phyloP scores from a whole-genome alignment of 1,140 invertebrate genomes.

The Sogatella furcifera region DNA sequence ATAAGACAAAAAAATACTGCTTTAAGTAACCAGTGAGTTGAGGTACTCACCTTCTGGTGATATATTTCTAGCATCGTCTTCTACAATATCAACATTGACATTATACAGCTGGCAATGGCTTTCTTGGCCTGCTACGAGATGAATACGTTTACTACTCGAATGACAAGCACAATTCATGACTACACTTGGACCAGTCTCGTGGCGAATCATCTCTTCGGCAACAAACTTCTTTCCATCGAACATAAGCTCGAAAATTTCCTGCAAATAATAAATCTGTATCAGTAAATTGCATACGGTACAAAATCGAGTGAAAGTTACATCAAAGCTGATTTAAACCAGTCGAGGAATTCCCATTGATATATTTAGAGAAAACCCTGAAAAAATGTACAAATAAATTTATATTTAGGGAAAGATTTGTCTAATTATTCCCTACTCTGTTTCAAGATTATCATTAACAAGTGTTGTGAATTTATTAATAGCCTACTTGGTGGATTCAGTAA shows the following conservation, averaged over 20 bases:
- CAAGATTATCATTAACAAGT: too few species aligned
- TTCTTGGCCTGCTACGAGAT: constrained; percentile 82
- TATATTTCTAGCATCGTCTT: constrained; percentile 11
- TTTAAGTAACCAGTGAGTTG: background rate
- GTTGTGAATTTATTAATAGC: too few species aligned
- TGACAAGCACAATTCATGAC: constrained; percentile 80
- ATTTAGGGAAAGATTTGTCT: too few species aligned
- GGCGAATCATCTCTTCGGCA: constrained; percentile 73
- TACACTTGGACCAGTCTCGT: constrained; percentile 78
- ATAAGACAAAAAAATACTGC: too few species aligned
- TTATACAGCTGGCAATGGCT: constrained; percentile 82
- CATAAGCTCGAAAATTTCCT: constrained; percentile 88
- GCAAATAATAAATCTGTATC: constrained; percentile 21
- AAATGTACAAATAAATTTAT: too few species aligned
- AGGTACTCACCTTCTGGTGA: constrained; percentile 1
- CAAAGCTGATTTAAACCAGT: too few species aligned
- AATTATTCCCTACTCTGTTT: too few species aligned
- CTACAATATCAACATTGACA: constrained; percentile 35
- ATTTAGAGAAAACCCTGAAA: too few species aligned
- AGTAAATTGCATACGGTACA: too few species aligned
- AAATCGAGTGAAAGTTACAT: too few species aligned
- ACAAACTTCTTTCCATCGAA: constrained; percentile 68
- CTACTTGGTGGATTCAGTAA: too few species aligned
- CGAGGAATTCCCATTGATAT: too few species aligned
- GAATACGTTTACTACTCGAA: constrained; percentile 54